Base-by-base conservation (phyloP, 2,888 invertebrate species). In the Andrena chrysosceles region DNA sequence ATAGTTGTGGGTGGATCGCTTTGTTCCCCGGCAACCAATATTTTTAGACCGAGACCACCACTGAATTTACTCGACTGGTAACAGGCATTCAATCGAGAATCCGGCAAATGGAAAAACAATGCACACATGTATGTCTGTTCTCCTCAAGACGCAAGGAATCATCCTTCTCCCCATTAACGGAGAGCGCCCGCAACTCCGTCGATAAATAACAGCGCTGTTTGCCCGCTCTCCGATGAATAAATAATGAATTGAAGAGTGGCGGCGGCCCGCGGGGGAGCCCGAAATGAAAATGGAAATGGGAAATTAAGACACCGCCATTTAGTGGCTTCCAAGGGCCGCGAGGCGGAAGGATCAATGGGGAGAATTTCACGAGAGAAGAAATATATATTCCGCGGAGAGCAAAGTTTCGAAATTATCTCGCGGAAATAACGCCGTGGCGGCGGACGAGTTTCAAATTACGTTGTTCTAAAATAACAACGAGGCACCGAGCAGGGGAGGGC, bases 251-350 rank as follows among this genome's bases (percentile, higher is more conserved):
- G 68, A 69, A 29, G 29, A 20, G 60, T 29, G 10, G 23, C 35
- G 23, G 23, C 56, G 33, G 33, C 68, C 54, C 56, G 23, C 23
- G 2, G 26, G 56, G 68, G 56, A 69, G 54, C 54, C 26, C 54
- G 56, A 26, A 78, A 71, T 54, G 54, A 63, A 69, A 79, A 49
- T 62, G 52, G 52, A 62, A 62, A 77, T 67, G 42, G 52, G 42
- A 67, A 74, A 77, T 77, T 77, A 77, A 73, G 49, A 59, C 20
- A 10, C 4, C 16, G 42, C 26, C 23, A n/a, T 59, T 68, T 74
- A 74, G 16, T 49, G 67, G 26, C 48, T 56, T 26, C 23, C 56
- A 48, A 60, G 49, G 13, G 13, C 23, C 2, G 20, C 62, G 42
- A 35, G 0, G 60, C 16, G 29, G 8, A 52, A 23, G 64, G 54